phyloP scores from a whole-genome alignment of 1,140 invertebrate species.

The Polyergus mexicanus region DNA sequence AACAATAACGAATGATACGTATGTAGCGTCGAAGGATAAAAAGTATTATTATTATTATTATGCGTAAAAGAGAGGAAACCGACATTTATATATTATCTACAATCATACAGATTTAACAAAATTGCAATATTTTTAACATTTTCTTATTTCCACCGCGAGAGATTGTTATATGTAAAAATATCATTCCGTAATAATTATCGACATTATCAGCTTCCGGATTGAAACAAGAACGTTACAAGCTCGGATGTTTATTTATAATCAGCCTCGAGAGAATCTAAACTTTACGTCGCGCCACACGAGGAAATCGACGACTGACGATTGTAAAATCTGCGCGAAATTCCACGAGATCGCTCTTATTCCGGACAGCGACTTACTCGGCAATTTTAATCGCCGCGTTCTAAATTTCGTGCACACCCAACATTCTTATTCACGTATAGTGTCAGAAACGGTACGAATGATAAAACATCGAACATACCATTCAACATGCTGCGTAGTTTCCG shows the following conservation, averaged over 20 bases:
- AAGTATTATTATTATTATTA: not conserved
- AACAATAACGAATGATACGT: not conserved
- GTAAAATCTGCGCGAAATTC: not conserved
- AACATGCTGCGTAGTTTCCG: constrained; percentile 22
- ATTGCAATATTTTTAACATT: not conserved
- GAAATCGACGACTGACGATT: constrained; percentile 23
- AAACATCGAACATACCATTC: constrained; percentile 14
- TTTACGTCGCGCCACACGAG: not conserved
- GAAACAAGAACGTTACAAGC: constrained; percentile 43
- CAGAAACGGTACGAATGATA: constrained; percentile 2
- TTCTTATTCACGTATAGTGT: not conserved
- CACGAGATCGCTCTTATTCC: not conserved
- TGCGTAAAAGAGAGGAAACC: not conserved
- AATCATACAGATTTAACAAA: not conserved
- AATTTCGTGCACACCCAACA: not conserved
- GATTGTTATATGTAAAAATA: not conserved
- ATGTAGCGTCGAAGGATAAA: not conserved
- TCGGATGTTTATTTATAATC: constrained; percentile 65
- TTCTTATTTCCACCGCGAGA: not conserved
- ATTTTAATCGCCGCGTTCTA: constrained; percentile 11
- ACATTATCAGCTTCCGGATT: not conserved
- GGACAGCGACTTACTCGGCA: not conserved
- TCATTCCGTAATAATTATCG: not conserved
- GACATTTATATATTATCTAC: not conserved
- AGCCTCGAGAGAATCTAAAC: not conserved